Conservation (phyloP, 2,888 invertebrate species). For the Drosophila anceps region DNA sequence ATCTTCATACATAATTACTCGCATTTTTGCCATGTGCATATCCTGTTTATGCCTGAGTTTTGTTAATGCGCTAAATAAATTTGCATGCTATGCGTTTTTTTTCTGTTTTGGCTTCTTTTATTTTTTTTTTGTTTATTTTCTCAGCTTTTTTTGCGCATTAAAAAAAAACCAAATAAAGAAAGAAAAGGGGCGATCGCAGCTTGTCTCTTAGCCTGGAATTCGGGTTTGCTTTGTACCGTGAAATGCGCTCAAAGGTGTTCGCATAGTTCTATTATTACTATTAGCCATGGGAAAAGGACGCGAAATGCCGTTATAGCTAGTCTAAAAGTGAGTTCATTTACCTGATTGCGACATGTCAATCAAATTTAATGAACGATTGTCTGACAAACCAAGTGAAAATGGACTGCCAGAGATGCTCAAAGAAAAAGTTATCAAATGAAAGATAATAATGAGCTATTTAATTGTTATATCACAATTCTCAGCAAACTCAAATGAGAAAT, state of each 20-base stretch:
- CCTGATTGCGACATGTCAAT: conserved; percentile 15
- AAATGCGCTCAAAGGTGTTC: conserved; percentile 27
- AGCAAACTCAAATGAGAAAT: background rate
- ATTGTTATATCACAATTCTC: background rate
- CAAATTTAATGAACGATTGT: conserved; percentile 1
- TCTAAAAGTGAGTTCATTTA: background rate
- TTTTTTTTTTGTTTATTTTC: conserved; percentile 69
- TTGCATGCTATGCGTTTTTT: conserved; percentile 73
- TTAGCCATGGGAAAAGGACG: conserved; percentile 12
- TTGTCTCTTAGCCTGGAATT: conserved; percentile 21
- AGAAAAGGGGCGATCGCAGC: conserved; percentile 33
- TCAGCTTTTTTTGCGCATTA: conserved; percentile 34
- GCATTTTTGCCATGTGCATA: conserved; percentile 68
- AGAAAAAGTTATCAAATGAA: background rate
- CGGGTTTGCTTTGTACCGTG: conserved; percentile 4
- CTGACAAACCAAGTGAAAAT: background rate
- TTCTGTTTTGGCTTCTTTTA: conserved; percentile 46
- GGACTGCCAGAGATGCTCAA: background rate
- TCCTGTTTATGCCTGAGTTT: conserved; percentile 68
- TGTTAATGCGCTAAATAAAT: conserved; percentile 78
- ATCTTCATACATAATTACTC: conserved; percentile 77
- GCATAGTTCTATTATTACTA: background rate
- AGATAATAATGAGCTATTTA: conserved; percentile 1
- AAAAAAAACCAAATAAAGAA: conserved; percentile 11
- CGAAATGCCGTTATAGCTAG: conserved; percentile 11